Percentiles rank a stretch among this genome's conserved stretches.
Conservation (phyloP, 2,888 invertebrate genomes). For the Alloscopus bannaensis region DNA sequence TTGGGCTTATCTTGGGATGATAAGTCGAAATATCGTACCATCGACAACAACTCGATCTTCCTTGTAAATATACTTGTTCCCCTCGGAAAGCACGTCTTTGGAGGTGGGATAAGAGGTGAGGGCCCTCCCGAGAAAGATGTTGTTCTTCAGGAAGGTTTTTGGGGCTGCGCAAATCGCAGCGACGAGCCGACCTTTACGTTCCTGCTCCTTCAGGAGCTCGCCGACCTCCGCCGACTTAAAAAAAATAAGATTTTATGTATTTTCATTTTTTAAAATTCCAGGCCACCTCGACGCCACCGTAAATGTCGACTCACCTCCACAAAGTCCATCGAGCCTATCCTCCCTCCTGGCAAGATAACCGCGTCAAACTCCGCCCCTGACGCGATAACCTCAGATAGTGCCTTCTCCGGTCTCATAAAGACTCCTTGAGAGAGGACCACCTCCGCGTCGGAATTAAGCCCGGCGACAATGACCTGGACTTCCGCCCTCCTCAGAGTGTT, state of each 20-base stretch:
- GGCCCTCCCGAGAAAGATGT: conserved; percentile 85
- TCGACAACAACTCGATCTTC: conserved; percentile 83
- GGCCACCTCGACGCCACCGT: too few species aligned
- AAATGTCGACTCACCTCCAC: conserved; percentile 78
- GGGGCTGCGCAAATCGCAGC: conserved; percentile 99
- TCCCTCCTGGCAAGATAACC: conserved; percentile 93
- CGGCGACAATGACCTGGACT: conserved; percentile 88
- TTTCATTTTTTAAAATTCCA: too few species aligned
- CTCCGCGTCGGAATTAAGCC: conserved; percentile 81
- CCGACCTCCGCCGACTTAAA: conserved; percentile 85
- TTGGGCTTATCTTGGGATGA: too few species aligned
- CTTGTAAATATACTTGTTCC: conserved; percentile 81
- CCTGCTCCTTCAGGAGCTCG: conserved; percentile 86
- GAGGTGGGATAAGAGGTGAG: conserved; percentile 94
- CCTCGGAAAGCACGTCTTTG: conserved; percentile 82
- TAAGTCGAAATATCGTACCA: conserved; percentile 75
- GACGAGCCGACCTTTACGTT: conserved; percentile 83
- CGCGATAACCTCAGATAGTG: conserved; percentile 80
- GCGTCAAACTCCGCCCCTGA: conserved; percentile 80
- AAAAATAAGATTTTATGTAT: too few species aligned
- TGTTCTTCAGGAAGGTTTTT: conserved; percentile 88
- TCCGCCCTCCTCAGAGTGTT: conserved; percentile 93
- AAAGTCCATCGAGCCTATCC: conserved; percentile 88
- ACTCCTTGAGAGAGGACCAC: conserved; percentile 91
- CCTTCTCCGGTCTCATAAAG: conserved; percentile 86